phyloP scores from a whole-genome alignment of 2,113 vertebrate genomes.

The Syngnathoides biaculeatus region DNA sequence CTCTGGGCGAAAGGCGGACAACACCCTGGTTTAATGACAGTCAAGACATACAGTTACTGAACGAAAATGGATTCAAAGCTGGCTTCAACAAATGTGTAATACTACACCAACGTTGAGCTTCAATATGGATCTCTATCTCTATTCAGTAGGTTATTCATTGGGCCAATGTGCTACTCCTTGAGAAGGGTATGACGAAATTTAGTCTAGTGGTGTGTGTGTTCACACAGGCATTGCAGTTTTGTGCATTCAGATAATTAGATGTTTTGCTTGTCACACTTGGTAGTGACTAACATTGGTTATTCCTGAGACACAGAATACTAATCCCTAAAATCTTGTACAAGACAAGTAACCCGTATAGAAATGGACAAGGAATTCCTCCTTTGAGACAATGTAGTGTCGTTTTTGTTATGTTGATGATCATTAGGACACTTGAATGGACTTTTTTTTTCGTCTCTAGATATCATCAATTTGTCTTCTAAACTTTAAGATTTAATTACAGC shows the following conservation, averaged over 20 bases:
- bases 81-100: not conserved
- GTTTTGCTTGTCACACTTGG: not conserved
- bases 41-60: not conserved
- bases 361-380: not conserved
- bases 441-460: slow-evolving; percentile 11
- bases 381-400: not conserved
- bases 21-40: not conserved
- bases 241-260: not conserved
- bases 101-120: not conserved
- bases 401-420: not conserved
- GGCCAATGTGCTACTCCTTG: not conserved
- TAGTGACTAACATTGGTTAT: not conserved
- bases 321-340: not conserved
- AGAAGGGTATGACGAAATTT: not conserved
- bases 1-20: not conserved
- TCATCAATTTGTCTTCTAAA: slow-evolving; percentile 9
- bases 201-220: not conserved
- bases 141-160: not conserved
- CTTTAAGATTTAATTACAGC: slow-evolving; percentile 34
- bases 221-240: no score
- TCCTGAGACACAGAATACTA: not conserved
- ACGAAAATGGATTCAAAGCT: not conserved
- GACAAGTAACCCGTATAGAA: not conserved
- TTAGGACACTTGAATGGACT: slow-evolving; percentile 2
- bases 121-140: not conserved